Evolutionary conservation across 1,140 invertebrate genomes (phyloP).

Genomic region (Nixonia krombeini): DNA sequence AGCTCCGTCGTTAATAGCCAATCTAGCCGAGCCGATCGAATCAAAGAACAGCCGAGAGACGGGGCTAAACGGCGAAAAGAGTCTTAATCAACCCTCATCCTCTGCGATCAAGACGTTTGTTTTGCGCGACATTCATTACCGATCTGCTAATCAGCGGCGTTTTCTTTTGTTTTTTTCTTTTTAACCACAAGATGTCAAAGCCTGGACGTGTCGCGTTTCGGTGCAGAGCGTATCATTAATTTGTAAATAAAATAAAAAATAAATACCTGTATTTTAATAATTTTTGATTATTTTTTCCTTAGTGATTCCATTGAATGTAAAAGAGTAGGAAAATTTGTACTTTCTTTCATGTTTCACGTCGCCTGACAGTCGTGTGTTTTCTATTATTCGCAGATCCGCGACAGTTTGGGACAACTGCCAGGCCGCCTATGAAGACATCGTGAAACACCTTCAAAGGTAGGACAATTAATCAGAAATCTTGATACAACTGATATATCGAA

Average conservation of each 20-base stretch:
- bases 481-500: neutral
- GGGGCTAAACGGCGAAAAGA: slow-evolving; percentile 37
- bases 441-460: slow-evolving; percentile 93
- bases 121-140: slow-evolving; percentile 50
- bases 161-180: too few species aligned
- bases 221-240: too few species aligned
- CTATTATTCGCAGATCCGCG: slow-evolving; percentile 81
- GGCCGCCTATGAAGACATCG: slow-evolving; percentile 92
- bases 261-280: too few species aligned
- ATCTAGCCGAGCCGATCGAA: slow-evolving; percentile 53
- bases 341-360: too few species aligned
- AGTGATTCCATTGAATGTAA: too few species aligned
- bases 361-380: slow-evolving; percentile 49
- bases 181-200: too few species aligned
- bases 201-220: too few species aligned
- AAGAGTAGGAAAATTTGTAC: too few species aligned
- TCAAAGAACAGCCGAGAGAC: slow-evolving; percentile 52
- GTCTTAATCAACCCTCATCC: slow-evolving; percentile 58
- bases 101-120: slow-evolving; percentile 35
- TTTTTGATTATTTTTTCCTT: too few species aligned
- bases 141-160: slow-evolving; percentile 38
- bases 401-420: slow-evolving; percentile 92
- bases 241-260: too few species aligned
- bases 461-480: slow-evolving; percentile 45
- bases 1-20: slow-evolving; percentile 45